phyloP scores from a whole-genome alignment of 1,140 invertebrate species.

The Melipona quadrifasciata region DNA sequence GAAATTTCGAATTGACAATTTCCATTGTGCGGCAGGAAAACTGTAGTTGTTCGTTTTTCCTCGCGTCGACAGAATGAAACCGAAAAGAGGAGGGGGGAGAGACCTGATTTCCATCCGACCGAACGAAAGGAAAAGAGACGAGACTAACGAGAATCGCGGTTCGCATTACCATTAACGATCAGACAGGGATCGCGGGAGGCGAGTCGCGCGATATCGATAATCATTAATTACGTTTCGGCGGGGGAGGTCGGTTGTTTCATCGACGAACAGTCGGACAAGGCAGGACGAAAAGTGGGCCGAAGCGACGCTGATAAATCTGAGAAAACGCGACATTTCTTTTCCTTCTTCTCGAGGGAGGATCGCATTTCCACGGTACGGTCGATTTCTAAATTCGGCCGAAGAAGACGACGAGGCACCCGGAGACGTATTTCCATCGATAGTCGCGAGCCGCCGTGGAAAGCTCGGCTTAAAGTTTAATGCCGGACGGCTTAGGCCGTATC shows the following conservation, averaged over 20 bases:
- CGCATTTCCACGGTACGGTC: slow-evolving; percentile 16
- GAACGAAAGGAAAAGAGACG: not conserved
- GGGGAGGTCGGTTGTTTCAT: not conserved
- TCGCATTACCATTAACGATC: not conserved
- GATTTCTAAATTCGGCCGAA: slow-evolving; percentile 50
- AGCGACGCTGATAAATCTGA: not conserved
- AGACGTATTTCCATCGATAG: slow-evolving; percentile 60
- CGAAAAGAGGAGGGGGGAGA: not conserved
- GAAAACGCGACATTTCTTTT: not conserved
- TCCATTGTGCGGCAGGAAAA: too few relatives aligned
- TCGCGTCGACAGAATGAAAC: too few relatives aligned
- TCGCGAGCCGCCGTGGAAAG: slow-evolving; percentile 55
- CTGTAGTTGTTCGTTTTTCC: too few relatives aligned
- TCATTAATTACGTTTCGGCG: not conserved
- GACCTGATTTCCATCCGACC: not conserved
- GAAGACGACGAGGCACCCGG: slow-evolving; percentile 16
- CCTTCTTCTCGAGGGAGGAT: not conserved
- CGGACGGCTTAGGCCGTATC: slow-evolving; percentile 56
- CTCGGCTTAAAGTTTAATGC: slow-evolving; percentile 65
- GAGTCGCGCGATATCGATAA: slow-evolving; percentile 1
- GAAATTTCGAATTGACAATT: too few relatives aligned
- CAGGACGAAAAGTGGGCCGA: not conserved
- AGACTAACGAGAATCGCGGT: not conserved
- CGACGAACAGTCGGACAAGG: not conserved
- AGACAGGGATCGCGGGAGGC: too few relatives aligned